Evolutionary conservation across 2,888 invertebrate species (phyloP), one percentile per base, ranked within the genome.

Genomic region (Agelastica alni): DNA sequence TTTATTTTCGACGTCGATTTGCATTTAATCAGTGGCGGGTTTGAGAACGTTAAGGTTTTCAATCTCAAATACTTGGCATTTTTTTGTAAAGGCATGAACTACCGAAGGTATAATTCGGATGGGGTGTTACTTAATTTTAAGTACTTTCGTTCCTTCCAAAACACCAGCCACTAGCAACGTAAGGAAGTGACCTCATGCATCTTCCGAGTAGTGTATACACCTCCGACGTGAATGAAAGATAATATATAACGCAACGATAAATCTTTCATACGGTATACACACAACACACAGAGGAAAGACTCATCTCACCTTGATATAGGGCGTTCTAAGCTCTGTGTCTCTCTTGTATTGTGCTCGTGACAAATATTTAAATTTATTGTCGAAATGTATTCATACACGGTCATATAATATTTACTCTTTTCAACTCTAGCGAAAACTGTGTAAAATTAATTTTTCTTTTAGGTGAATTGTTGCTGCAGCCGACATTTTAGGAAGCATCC

Each of bases 251-350:
- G 26, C 53, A 20, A 10, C 26, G 36, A 53, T 53, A 43, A 53
- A 53, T 53, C 53, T 53, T 48, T 42, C 53, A 41, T 48, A 53
- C 48, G 37, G 31, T 49, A 49, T 41, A 49, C 41, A 49, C 41
- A 49, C 14, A 30, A 39, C 49, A 49, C n/a, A n/a, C n/a, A 30
- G 30, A n/a, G 36, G 53, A 48, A 65, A 64, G 64, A 60, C 60
- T 56, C 58, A 57, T 51, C 61, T 66, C 58, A 57, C 55, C 60
- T 66, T 67, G 66, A 67, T 66, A 63, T 65, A 67, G 62, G 60
- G 56, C 22, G 22, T 41, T 39, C 13, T 18, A 31, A 28, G 39
- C 48, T 48, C 20, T 39, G 7, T 20, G 20, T 20, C 48, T 59
- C 61, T 42, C 58, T 61, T 59, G 51, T 63, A 67, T 64, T 67